A percentile compares a stretch with the other conserved stretches of the same genome.
phyloP scores from a whole-genome alignment of 1,140 invertebrate species.

The Anastrepha obliqua region DNA sequence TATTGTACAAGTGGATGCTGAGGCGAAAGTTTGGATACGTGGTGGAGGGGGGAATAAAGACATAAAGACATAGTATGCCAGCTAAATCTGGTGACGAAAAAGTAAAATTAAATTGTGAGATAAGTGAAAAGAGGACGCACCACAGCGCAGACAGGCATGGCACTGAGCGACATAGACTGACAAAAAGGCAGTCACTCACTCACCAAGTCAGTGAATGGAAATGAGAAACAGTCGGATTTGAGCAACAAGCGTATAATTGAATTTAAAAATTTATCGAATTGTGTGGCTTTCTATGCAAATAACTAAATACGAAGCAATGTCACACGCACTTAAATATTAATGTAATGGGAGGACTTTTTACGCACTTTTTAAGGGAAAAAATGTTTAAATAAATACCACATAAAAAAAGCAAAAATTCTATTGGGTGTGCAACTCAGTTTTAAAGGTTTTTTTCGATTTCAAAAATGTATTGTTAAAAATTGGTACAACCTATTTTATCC shows the following conservation, averaged over 20 bases:
- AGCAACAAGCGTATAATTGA: constrained; percentile 55
- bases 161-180: neutral
- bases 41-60: neutral
- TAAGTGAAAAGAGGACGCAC: neutral
- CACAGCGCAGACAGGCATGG: neutral
- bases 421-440: too few species aligned
- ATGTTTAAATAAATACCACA: too few species aligned
- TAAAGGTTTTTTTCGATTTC: too few species aligned
- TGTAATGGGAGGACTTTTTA: neutral
- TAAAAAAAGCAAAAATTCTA: too few species aligned
- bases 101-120: constrained; percentile 51
- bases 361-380: neutral
- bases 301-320: constrained; percentile 8
- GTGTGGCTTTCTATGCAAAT: constrained; percentile 17
- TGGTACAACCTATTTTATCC: too few species aligned
- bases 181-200: constrained; percentile 16
- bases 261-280: constrained; percentile 54
- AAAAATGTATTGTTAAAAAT: too few species aligned
- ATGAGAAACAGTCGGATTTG: neutral
- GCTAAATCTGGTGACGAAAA: constrained; percentile 27
- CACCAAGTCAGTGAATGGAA: neutral
- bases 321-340: constrained; percentile 16
- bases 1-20: too few species aligned
- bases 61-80: neutral
- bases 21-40: too few species aligned